A percentile compares a stretch with the other conserved stretches of the same genome.
These are phyloP conservation scores for Pristionchus entomophagus DNA, from an alignment of 2,888 invertebrate species.

Conservation along the genomic window DNA sequence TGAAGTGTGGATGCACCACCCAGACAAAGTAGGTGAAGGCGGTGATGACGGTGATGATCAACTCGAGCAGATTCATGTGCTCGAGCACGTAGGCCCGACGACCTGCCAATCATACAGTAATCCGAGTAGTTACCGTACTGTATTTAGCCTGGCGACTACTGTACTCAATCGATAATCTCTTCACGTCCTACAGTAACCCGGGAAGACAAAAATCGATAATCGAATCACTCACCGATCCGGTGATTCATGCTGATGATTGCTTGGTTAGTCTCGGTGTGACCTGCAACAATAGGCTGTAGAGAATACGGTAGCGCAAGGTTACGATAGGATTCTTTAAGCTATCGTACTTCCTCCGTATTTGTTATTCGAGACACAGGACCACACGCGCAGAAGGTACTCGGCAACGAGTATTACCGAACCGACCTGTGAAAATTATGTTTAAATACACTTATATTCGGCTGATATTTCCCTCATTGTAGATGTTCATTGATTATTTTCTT, in stretches of 20 bases:
- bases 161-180: neutral
- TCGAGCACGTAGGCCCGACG: neutral
- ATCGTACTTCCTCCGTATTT: constrained; percentile 27
- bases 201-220: no score
- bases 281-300: neutral
- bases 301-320: neutral
- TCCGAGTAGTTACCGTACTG: no score
- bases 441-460: no score
- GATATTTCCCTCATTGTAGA: no score
- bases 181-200: neutral
- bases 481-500: no score
- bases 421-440: neutral
- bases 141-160: neutral
- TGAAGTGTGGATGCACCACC: neutral
- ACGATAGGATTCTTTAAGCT: neutral
- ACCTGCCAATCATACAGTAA: neutral
- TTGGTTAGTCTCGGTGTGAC: neutral
- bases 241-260: neutral
- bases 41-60: constrained; percentile 5
- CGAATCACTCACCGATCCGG: neutral
- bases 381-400: constrained; percentile 14
- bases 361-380: constrained; percentile 36
- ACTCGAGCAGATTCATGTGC: constrained; percentile 18
- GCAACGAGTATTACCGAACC: neutral
- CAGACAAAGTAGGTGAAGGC: neutral